Base-by-base conservation (phyloP, 2,113 vertebrate genomes). In the Genyomyrus donnyi region DNA sequence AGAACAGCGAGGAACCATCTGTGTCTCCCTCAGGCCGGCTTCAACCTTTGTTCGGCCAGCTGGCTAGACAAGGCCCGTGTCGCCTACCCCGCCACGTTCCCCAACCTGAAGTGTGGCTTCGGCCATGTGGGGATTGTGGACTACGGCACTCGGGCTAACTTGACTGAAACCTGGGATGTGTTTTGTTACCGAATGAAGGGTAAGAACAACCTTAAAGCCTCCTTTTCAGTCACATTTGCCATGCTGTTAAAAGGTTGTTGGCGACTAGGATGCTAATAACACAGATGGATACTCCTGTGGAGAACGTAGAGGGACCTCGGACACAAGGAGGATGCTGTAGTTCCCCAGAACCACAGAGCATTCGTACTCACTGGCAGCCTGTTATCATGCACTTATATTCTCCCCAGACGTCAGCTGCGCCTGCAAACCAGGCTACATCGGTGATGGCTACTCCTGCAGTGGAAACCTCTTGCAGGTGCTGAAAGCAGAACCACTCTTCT, bases 161-260 rank as follows among this genome's bases (percentile, higher is more conserved):
- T 95, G 91, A 97, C 95, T 0, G 97, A 98, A 94, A 96, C 91
- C 35, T 99, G 98, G 98, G 98, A 99, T 39, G 94, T 95, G 39
- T 99, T 97, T 96, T 99, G 98, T 94, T 98, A 97, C 93, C 93
- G 97, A 90, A 93, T 97, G 92, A 97, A 97, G 94, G 98, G 98
- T 99, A 92, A 95, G 70, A 21, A 21, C 53, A 21, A 21, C 53
- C 19, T 77, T 19, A 39, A n/a, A 31, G 24, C 19, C 19, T 85
- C 84, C 35, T 83, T 83, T 21, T 39, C n/a, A 77, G 35, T 17
- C 35, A 87, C n/a, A 19, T 86, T 50, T 13, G 10, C 3, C 45
- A 27, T 46, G 45, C 19, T 10, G 5, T 9, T 45, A 48, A 24
- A 84, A 42, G 39, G 45, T 21, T 15, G 80, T 45, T 84, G 11